Conservation (phyloP, 2,888 invertebrate genomes). For the Beris chalybata region DNA sequence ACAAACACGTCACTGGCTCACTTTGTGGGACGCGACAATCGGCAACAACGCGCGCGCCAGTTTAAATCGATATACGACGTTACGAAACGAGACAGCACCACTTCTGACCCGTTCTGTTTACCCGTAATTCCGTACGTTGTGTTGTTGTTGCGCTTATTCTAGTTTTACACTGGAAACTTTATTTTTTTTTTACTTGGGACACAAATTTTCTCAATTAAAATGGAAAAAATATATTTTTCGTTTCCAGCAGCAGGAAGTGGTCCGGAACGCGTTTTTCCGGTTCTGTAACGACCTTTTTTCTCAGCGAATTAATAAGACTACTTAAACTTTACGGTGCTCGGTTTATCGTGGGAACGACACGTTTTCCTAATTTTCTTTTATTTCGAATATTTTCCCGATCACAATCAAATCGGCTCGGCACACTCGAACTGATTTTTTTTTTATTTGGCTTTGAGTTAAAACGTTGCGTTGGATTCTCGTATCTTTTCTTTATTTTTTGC, state of each 20-base stretch:
- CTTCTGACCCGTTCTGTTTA: conserved; percentile 2
- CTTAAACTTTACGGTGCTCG: not conserved
- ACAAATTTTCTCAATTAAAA: conserved; percentile 10
- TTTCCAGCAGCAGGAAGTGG: not conserved
- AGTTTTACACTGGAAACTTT: not conserved
- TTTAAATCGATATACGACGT: conserved; percentile 4
- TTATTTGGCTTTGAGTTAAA: not conserved
- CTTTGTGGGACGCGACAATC: not conserved
- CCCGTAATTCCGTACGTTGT: conserved; percentile 9
- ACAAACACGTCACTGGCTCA: too few relatives aligned
- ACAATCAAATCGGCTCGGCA: conserved; percentile 6
- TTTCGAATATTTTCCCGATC: conserved; percentile 11
- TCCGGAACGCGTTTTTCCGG: conserved; percentile 7
- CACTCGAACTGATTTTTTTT: conserved; percentile 11
- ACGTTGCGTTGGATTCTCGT: too few relatives aligned
- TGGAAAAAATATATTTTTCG: not conserved
- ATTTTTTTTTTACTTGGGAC: not conserved
- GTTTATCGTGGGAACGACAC: conserved; percentile 12
- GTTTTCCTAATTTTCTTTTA: conserved; percentile 2
- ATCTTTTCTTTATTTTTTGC: conserved; percentile 2
- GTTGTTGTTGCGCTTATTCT: conserved; percentile 1
- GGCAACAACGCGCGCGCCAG: conserved; percentile 8
- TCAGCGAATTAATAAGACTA: not conserved
- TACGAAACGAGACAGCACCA: not conserved
- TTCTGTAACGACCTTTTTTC: not conserved